phyloP scores from a whole-genome alignment of 2,888 invertebrate genomes.

The Piscicola geometra region DNA sequence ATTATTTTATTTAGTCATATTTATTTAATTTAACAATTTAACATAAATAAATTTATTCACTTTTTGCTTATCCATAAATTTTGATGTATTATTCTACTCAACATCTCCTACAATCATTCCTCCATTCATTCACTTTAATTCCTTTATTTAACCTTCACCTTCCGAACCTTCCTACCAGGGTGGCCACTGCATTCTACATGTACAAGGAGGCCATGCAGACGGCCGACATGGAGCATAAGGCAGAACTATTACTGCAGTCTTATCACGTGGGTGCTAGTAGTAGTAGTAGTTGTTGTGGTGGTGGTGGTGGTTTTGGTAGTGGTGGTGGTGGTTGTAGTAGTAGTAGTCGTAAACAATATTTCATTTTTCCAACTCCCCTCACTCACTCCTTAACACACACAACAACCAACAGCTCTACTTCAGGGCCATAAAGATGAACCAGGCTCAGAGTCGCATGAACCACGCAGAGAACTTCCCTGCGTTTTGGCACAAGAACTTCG shows the following conservation, averaged over 20 bases:
- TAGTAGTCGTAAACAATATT: neutral
- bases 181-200: slow-evolving; percentile 47
- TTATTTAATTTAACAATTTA: neutral
- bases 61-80: neutral
- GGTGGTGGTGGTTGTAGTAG: too few species aligned
- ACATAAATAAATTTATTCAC: neutral
- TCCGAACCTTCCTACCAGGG: slow-evolving; percentile 42
- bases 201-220: slow-evolving; percentile 44
- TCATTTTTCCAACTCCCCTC: neutral
- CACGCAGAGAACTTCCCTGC: slow-evolving; percentile 45
- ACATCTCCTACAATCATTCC: neutral
- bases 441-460: slow-evolving; percentile 35
- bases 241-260: slow-evolving; percentile 44
- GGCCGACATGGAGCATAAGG: slow-evolving; percentile 38
- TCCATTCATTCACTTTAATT: neutral
- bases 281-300: slow-evolving; percentile 12
- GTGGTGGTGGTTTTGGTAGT: too few species aligned
- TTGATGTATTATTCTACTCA: neutral
- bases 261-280: slow-evolving; percentile 45
- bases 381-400: neutral
- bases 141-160: neutral
- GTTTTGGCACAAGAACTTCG: slow-evolving; percentile 54
- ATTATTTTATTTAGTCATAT: neutral
- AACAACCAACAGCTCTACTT: slow-evolving; percentile 48
- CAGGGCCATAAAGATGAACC: slow-evolving; percentile 45